phyloP scores from a whole-genome alignment of 2,888 invertebrate genomes.

The Hipparchia sbordonii region DNA sequence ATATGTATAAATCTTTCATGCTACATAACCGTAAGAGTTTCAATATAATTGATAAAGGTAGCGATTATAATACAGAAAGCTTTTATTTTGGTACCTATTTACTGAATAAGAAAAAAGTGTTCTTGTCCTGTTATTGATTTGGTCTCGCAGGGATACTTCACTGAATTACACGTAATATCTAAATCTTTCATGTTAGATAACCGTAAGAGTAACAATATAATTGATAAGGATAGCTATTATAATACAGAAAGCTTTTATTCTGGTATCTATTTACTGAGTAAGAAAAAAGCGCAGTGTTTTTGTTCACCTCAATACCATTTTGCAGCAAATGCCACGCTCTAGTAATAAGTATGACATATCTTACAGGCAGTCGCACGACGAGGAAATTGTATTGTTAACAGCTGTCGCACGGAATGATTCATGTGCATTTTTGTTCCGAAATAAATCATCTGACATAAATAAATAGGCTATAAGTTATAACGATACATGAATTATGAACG shows the following conservation, averaged over 20 bases:
- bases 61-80: too few species aligned
- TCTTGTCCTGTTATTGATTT: too few species aligned
- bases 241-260: not conserved
- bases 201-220: too few species aligned
- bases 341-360: not conserved
- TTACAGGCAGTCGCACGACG: conserved; percentile 27
- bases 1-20: too few species aligned
- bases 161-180: too few species aligned
- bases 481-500: conserved; percentile 12
- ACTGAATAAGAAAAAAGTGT: too few species aligned
- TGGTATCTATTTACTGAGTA: not conserved
- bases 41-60: too few species aligned
- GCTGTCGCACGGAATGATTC: conserved; percentile 69
- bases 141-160: too few species aligned
- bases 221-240: too few species aligned
- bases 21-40: too few species aligned
- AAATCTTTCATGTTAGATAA: too few species aligned
- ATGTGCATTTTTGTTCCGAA: conserved; percentile 63
- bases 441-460: conserved; percentile 58
- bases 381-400: conserved; percentile 69
- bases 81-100: too few species aligned
- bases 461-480: conserved; percentile 26
- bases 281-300: not conserved
- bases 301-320: not conserved
- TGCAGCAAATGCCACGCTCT: not conserved